Evolutionary conservation across 2,113 vertebrate species (phyloP).

Genomic region (Protobothrops flavoviridis): DNA sequence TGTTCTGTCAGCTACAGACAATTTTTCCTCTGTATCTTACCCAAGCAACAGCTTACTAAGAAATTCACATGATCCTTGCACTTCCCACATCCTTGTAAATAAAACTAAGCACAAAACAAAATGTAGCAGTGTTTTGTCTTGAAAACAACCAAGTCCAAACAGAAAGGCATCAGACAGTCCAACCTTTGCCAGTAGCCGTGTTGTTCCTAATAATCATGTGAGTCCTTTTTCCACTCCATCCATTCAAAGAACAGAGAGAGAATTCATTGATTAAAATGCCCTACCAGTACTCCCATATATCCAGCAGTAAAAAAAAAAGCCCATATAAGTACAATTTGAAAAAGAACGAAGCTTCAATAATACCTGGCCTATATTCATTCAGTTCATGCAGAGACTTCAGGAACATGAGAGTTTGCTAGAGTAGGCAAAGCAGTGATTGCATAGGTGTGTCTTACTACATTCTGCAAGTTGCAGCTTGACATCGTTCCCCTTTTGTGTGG

Average conservation of each 20-base stretch:
- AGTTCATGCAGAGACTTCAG: background rate
- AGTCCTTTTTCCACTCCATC: rapidly evolving
- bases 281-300: rapidly evolving
- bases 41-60: background rate
- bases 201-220: rapidly evolving
- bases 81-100: background rate
- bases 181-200: rapidly evolving
- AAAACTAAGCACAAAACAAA: rapidly evolving
- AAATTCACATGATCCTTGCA: background rate
- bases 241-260: background rate
- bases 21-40: background rate
- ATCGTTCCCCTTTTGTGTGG: background rate
- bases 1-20: background rate
- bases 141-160: rapidly evolving
- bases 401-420: rapidly evolving
- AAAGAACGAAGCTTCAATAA: background rate
- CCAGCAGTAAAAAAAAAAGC: rapidly evolving
- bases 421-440: background rate
- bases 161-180: rapidly evolving
- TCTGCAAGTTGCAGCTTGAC: constrained; percentile 35
- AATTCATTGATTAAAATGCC: rapidly evolving
- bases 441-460: constrained; percentile 21
- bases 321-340: rapidly evolving
- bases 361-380: constrained; percentile 4
- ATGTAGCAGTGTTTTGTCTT: background rate